Percentiles rank a stretch among this genome's conserved stretches.
Conservation (phyloP, 2,888 invertebrate species). For the Pyrrhosoma nymphula region DNA sequence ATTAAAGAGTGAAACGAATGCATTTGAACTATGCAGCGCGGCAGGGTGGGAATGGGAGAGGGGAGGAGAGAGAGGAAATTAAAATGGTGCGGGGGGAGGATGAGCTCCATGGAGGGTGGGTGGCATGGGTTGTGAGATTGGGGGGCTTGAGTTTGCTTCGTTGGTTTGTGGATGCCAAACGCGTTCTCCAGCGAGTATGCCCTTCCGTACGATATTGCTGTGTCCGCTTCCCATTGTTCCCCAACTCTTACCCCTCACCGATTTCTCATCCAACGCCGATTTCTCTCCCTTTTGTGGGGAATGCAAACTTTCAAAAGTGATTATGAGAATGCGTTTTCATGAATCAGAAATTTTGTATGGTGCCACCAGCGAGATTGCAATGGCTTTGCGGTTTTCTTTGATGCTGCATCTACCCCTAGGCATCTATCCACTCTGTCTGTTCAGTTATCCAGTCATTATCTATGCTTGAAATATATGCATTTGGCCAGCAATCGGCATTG, state of each 20-base stretch:
- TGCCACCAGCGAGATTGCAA: not conserved
- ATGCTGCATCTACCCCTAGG: not conserved
- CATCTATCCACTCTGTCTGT: not conserved
- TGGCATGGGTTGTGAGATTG: not conserved
- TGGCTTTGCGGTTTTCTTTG: not conserved
- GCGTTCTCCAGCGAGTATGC: constrained; percentile 23
- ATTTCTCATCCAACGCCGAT: constrained; percentile 15
- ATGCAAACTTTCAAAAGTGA: constrained; percentile 8
- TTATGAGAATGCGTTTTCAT: constrained; percentile 28
- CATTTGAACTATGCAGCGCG: constrained; percentile 19
- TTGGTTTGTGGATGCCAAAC: not conserved
- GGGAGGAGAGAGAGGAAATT: not conserved
- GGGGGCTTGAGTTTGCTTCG: too few relatives aligned
- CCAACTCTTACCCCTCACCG: not conserved
- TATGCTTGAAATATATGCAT: not conserved
- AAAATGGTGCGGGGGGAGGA: not conserved
- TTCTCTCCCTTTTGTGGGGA: not conserved
- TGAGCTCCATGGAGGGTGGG: not conserved
- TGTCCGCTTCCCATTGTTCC: constrained; percentile 39
- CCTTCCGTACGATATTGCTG: constrained; percentile 2
- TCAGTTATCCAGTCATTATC: not conserved
- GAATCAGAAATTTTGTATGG: not conserved
- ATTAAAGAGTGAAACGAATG: constrained; percentile 22
- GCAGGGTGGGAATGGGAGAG: not conserved
- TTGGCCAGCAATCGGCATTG: not conserved